These are phyloP conservation scores for Lichenostomus cassidix DNA, from an alignment of 2,113 vertebrate genomes.

Conservation along the genomic window DNA sequence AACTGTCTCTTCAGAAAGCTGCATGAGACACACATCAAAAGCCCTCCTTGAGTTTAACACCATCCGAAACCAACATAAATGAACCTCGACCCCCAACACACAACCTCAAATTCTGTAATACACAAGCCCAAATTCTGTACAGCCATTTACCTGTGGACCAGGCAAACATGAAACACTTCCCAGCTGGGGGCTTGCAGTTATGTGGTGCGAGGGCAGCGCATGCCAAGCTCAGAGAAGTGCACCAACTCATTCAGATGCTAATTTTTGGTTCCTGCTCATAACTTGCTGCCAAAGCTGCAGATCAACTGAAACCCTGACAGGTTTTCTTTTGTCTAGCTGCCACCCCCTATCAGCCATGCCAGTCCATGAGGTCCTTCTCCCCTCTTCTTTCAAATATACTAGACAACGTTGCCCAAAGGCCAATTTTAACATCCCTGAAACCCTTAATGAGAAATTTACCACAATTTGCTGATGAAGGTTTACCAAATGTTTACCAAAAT, in stretches of 20 bases:
- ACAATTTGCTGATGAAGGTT: neutral
- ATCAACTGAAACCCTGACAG: neutral
- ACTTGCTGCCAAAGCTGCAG: neutral
- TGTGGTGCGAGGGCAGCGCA: accelerated
- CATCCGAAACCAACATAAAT: neutral
- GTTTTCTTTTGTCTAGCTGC: neutral
- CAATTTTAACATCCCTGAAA: neutral
- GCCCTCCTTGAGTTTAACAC: neutral
- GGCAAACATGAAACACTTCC: neutral
- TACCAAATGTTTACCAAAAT: neutral
- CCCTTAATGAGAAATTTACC: neutral
- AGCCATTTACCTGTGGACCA: neutral
- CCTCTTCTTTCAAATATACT: neutral
- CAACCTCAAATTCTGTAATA: neutral
- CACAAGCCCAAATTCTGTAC: neutral
- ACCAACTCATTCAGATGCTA: neutral
- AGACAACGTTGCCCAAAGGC: neutral
- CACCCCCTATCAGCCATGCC: neutral
- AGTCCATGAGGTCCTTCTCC: neutral
- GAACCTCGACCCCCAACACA: neutral
- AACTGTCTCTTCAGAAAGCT: neutral
- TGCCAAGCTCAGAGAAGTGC: neutral
- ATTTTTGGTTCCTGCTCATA: neutral
- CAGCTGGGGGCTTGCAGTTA: accelerated
- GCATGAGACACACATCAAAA: neutral